A percentile compares a stretch with the other conserved stretches of the same genome.
These are phyloP conservation scores for Epizoanthus rinbou DNA, from an alignment of 92 coral and sea anemone species.

Conservation along the genomic window DNA sequence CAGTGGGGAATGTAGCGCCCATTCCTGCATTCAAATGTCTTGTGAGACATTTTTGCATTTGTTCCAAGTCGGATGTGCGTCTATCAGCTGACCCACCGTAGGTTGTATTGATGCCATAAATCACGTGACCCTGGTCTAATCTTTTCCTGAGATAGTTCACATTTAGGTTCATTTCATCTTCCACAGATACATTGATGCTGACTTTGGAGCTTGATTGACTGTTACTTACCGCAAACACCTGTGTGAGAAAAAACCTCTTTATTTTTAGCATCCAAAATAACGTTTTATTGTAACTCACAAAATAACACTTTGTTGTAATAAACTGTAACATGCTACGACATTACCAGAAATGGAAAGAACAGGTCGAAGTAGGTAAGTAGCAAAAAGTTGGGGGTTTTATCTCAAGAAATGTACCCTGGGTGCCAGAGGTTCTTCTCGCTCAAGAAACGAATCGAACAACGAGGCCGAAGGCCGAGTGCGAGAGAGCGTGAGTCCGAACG, in stretches of 20 bases:
- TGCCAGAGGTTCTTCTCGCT: no score
- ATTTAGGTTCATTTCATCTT: slow-evolving; percentile 12
- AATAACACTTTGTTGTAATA: not conserved
- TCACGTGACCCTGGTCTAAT: slow-evolving; percentile 20
- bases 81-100: slow-evolving; percentile 53
- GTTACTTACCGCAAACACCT: slow-evolving; percentile 25
- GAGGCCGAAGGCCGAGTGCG: no score
- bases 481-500: no score
- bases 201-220: not conserved
- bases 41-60: slow-evolving; percentile 21
- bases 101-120: slow-evolving; percentile 51
- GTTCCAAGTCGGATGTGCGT: slow-evolving; percentile 21
- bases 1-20: slow-evolving; percentile 37
- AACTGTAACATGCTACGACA: no score
- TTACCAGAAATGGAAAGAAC: no score
- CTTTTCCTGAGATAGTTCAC: not conserved
- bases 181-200: not conserved
- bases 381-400: no score
- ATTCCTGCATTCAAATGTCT: slow-evolving; percentile 47
- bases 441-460: no score
- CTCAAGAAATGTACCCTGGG: no score
- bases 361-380: no score
- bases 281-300: not conserved
- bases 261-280: not conserved
- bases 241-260: not conserved